These are phyloP conservation scores for Spodoptera littoralis DNA, from an alignment of 2,888 invertebrate species.

Conservation along the genomic window DNA sequence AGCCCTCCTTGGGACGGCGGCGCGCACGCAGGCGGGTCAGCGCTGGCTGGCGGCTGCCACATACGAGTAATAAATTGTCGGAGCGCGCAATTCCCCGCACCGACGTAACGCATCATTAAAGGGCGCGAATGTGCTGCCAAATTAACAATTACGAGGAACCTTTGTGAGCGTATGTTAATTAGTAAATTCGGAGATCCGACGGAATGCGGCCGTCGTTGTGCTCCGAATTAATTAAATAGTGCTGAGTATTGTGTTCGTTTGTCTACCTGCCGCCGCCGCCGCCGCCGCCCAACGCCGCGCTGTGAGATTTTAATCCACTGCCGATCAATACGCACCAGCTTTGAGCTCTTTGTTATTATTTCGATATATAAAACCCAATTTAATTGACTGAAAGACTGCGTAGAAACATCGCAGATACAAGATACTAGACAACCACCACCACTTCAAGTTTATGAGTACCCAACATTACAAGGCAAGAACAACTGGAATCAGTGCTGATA, in stretches of 20 bases:
- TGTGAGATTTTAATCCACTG: slow-evolving; percentile 45
- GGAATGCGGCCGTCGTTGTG: slow-evolving; percentile 46
- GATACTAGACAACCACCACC: background rate
- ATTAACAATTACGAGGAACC: slow-evolving; percentile 85
- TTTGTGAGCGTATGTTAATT: slow-evolving; percentile 82
- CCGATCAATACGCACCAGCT: slow-evolving; percentile 13
- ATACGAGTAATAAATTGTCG: slow-evolving; percentile 73
- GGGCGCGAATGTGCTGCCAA: slow-evolving; percentile 82
- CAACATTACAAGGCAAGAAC: background rate
- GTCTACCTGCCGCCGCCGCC: slow-evolving; percentile 25
- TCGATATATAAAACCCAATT: too few species aligned
- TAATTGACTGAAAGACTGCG: too few species aligned
- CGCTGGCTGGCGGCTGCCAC: slow-evolving; percentile 69
- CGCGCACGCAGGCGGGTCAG: slow-evolving; percentile 53
- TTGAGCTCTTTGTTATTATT: background rate
- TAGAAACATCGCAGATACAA: too few species aligned
- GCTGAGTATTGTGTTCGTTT: slow-evolving; percentile 43
- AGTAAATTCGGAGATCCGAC: slow-evolving; percentile 74
- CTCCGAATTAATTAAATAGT: slow-evolving; percentile 58
- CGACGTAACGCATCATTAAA: slow-evolving; percentile 82
- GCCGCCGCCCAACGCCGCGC: background rate
- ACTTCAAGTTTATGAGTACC: background rate
- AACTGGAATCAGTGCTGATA: slow-evolving; percentile 3
- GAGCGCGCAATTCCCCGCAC: slow-evolving; percentile 58
- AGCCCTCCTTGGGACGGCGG: slow-evolving; percentile 34